A percentile compares a stretch with the other conserved stretches of the same genome.
Evolutionary conservation across 1,140 invertebrate genomes (phyloP).

Genomic region (Littorina saxatilis): DNA sequence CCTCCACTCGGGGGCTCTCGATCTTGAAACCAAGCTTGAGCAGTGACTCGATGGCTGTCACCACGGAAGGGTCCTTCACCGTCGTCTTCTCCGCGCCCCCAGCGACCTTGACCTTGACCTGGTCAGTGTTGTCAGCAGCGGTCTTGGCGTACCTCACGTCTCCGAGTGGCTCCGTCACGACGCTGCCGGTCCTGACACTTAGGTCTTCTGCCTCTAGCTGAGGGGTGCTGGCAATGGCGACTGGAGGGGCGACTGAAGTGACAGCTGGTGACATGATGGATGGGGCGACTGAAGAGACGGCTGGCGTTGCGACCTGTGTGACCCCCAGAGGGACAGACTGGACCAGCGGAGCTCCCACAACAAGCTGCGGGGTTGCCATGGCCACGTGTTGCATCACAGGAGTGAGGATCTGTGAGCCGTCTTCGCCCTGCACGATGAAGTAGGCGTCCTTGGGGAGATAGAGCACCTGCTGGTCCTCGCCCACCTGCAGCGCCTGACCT

Average conservation of each 20-base stretch:
- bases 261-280: too few species aligned
- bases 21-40: slow-evolving; percentile 17
- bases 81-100: background rate
- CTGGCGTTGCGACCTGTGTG: background rate
- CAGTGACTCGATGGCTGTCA: background rate
- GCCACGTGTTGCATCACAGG: background rate
- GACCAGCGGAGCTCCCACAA: background rate
- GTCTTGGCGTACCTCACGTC: background rate
- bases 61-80: background rate
- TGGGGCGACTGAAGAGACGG: too few species aligned
- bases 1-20: too few species aligned
- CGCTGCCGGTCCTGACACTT: background rate
- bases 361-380: background rate
- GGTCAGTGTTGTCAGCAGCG: too few species aligned
- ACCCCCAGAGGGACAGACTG: background rate
- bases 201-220: background rate
- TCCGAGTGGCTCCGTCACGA: background rate
- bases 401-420: slow-evolving; percentile 1
- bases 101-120: background rate
- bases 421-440: slow-evolving; percentile 8
- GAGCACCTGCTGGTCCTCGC: background rate
- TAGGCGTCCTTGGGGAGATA: slow-evolving; percentile 19
- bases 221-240: too few species aligned
- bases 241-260: too few species aligned
- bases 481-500: background rate